Base-by-base conservation (phyloP, 2,888 invertebrate species). In the Germaria angustata region DNA sequence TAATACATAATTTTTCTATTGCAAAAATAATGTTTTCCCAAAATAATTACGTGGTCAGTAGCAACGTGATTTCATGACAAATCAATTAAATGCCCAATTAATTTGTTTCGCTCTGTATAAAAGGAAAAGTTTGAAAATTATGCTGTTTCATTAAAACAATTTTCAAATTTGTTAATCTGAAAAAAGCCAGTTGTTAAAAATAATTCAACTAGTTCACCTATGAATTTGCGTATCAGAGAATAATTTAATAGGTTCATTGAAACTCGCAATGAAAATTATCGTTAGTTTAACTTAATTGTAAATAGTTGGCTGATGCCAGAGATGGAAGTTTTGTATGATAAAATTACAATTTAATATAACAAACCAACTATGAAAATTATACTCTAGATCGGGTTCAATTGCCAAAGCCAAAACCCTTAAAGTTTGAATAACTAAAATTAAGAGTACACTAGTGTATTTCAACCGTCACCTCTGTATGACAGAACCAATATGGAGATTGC, bases 241-340 rank as follows among this genome's bases (percentile, higher is more conserved):
- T 55, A 49, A n/a, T 65, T 46, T 68, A 78, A 71, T 71, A 39
- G 36, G 55, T 71, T 78, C 53, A 78, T 39, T 78, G 44, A 46
- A 71, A 63, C 61, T 39, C 22, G 49, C 36, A 55, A 63, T 46
- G 73, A 59, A 22, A 80, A 68, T 68, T 75, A 63, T 75, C 39
- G 17, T 55, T 49, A 57, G 55, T 20, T 34, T 17, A 32, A 72
- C 9, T 9, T 28, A 20, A 17, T 17, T 8, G n/a, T n/a, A n/a
- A n/a, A 9, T 13, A 49, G 24, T 49, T 11, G 8, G 6, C 24
- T 49, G 22, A 22, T 22, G 11, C 7, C 44, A 20, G 44, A 7
- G 44, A 46, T 44, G 44, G 44, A 8, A 1, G 0, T 44, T 17
- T 44, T 5, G n/a, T n/a, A n/a, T n/a, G n/a, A n/a, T n/a, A n/a